Evolutionary conservation across 2,888 invertebrate species (phyloP), one percentile per base, ranked within the genome.

Genomic region (Lycia hirtaria): DNA sequence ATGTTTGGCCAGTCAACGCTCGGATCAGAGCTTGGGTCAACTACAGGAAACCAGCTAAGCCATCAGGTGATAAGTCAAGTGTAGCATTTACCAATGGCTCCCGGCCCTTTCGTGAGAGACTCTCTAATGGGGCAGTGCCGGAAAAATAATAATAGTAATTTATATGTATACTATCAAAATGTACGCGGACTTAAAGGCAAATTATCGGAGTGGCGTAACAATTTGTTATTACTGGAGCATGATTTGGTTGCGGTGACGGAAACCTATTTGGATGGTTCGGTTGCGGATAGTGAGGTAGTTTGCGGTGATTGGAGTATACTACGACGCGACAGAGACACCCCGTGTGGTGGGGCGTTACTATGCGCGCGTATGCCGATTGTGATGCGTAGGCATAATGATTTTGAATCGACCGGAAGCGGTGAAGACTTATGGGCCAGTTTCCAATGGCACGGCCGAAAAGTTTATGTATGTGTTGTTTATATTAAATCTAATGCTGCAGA

Each of bases 1-100:
- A 49, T 3, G 26, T 49, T 2, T 49, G 48, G 48, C 48, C 48
- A 1, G 19, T 19, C 2, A 49, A 49, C 10, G 48, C 48, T 3
- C 10, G 48, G 7, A 17, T 48, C 4, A 48, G 37, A 14, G 15
- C 1, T 4, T 48, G 48, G 48, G 12, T 48, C 2, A 49, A 49
- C 10, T 49, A 28, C 6, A 48, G 9, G 24, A 26, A 15, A 4
- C 41, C n/a, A n/a, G n/a, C n/a, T n/a, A n/a, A n/a, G n/a, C n/a
- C n/a, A n/a, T n/a, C n/a, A n/a, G n/a, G n/a, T n/a, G n/a, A n/a
- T n/a, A n/a, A n/a, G n/a, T n/a, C n/a, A n/a, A n/a, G n/a, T n/a
- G n/a, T n/a, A n/a, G n/a, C n/a, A n/a, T n/a, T n/a, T n/a, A n/a
- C n/a, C n/a, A n/a, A n/a, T n/a, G n/a, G n/a, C n/a, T n/a, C n/a